Evolutionary conservation across 2,113 vertebrate species (phyloP).

Genomic region (Phrynosoma blainvillii): DNA sequence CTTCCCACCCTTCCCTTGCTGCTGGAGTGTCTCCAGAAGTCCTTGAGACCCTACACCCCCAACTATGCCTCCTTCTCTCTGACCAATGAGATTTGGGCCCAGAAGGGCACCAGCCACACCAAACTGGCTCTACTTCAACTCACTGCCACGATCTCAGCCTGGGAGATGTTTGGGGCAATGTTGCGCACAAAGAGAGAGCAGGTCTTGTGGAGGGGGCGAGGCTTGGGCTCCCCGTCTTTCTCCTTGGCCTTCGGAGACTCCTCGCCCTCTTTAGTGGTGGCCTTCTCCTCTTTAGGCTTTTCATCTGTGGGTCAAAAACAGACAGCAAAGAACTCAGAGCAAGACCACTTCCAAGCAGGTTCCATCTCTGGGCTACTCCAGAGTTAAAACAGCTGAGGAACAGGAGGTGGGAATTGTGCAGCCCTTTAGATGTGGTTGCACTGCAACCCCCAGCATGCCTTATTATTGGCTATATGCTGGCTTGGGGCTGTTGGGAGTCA

Average conservation of each 20-base stretch:
- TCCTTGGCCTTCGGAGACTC: conserved; percentile 82
- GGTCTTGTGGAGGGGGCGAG: conserved; percentile 88
- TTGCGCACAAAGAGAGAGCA: conserved; percentile 93
- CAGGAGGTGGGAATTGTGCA: too few relatives aligned
- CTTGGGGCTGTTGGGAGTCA: too few relatives aligned
- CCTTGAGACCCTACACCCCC: background rate
- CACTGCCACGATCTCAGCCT: conserved; percentile 90
- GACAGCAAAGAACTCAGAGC: background rate
- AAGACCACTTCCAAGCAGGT: too few relatives aligned
- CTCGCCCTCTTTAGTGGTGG: conserved; percentile 74
- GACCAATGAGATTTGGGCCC: background rate
- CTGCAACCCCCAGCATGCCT: too few relatives aligned
- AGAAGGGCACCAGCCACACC: too few relatives aligned
- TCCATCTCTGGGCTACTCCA: too few relatives aligned
- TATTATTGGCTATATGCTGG: too few relatives aligned
- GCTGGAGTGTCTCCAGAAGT: background rate
- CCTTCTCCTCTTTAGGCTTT: conserved; percentile 61
- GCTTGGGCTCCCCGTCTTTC: conserved; percentile 80
- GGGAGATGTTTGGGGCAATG: conserved; percentile 90
- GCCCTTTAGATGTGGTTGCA: too few relatives aligned
- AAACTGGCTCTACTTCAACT: conserved; percentile 56
- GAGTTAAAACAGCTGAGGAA: too few relatives aligned
- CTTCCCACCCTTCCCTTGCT: background rate
- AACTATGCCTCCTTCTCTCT: accelerated
- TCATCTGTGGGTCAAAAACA: background rate